These are phyloP conservation scores for Burhinus bistriatus DNA, from an alignment of 2,113 vertebrate species.

Conservation along the genomic window DNA sequence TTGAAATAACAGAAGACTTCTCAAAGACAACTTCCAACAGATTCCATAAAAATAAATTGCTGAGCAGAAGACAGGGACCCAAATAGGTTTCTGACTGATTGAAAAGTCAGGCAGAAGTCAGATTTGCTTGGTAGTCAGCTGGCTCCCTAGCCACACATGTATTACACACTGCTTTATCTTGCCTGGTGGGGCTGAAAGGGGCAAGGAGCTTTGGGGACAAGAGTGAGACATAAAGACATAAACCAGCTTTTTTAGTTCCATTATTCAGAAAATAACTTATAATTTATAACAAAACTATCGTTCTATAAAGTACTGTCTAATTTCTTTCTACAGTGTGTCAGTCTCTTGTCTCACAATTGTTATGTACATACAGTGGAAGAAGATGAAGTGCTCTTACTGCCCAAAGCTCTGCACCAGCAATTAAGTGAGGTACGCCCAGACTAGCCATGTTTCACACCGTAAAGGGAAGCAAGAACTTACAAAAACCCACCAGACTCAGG, in stretches of 20 bases:
- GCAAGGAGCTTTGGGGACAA: background rate
- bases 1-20: background rate
- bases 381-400: background rate
- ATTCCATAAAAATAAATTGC: background rate
- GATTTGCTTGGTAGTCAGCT: background rate
- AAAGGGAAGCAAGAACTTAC: background rate
- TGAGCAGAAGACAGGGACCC: background rate
- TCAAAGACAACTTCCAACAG: background rate
- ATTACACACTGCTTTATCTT: background rate
- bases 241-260: rapidly evolving
- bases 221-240: background rate
- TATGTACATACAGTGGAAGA: background rate
- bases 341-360: background rate
- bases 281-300: background rate
- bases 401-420: background rate
- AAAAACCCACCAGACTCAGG: rapidly evolving
- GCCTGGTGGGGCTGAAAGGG: background rate
- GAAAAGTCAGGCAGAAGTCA: background rate
- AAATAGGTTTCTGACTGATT: background rate
- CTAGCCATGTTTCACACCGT: background rate
- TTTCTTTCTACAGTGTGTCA: background rate
- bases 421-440: background rate
- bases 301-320: background rate
- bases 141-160: background rate
- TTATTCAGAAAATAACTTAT: background rate